Evolutionary conservation across 2,888 invertebrate species (phyloP).

Genomic region (Pelosia muscerda): DNA sequence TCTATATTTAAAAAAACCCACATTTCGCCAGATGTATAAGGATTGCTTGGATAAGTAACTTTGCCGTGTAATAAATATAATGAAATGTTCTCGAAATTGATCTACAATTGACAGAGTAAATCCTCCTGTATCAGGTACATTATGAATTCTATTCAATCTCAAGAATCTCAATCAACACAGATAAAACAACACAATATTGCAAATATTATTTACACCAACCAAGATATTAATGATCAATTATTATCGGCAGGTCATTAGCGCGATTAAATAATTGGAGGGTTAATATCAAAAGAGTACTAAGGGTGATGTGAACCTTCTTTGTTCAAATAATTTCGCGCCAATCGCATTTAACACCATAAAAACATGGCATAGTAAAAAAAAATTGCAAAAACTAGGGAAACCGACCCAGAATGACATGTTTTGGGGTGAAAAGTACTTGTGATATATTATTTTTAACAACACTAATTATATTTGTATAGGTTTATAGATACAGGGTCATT

Average conservation of each 20-base stretch:
- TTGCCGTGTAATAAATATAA: too few species aligned
- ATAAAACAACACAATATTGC: not conserved
- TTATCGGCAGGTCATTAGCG: slow-evolving; percentile 31
- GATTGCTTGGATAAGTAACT: too few species aligned
- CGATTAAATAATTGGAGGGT: slow-evolving; percentile 30
- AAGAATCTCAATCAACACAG: not conserved
- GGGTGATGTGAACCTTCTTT: slow-evolving; percentile 72
- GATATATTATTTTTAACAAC: slow-evolving; percentile 74
- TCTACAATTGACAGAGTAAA: not conserved
- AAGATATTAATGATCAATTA: slow-evolving; percentile 14
- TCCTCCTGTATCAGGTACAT: not conserved
- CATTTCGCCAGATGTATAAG: too few species aligned
- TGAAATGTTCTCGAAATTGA: too few species aligned
- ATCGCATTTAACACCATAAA: slow-evolving; percentile 76
- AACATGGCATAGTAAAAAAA: slow-evolving; percentile 73
- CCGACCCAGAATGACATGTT: slow-evolving; percentile 82
- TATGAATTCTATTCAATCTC: not conserved
- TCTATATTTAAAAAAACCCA: too few species aligned
- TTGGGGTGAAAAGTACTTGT: slow-evolving; percentile 76
- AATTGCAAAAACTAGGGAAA: slow-evolving; percentile 66
- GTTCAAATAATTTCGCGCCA: slow-evolving; percentile 72
- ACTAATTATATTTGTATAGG: slow-evolving; percentile 85
- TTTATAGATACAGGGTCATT: slow-evolving; percentile 68
- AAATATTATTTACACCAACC: not conserved
- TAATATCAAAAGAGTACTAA: slow-evolving; percentile 15